Base-by-base conservation (phyloP, 2,113 vertebrate species). In the Nothoprocta perdicaria region DNA sequence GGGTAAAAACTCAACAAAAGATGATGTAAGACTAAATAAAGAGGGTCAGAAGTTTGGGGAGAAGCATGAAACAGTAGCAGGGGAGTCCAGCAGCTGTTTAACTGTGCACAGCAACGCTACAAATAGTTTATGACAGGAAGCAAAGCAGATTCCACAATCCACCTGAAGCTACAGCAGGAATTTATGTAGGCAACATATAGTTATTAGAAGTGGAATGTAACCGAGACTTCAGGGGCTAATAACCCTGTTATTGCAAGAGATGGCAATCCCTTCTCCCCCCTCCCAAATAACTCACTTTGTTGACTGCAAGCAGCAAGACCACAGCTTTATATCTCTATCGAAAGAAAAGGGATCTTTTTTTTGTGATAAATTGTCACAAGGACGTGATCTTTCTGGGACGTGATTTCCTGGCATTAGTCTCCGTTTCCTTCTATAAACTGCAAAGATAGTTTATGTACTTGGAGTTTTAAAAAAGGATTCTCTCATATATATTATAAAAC, bases 221-320 rank as follows among this genome's bases (percentile, higher is more conserved):
- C 94, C 89, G 94, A 91, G 82, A 92, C 94, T 94, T 91, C 88
- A 88, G 84, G 87, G 92, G 76, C 94, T 94, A 96, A 95, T 95
- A 96, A 96, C 48, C 81, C 57, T 89, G 82, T 83, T 86, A 73
- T 95, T 96, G 67, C 83, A 83, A 80, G 77, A 95, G 82, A 92
- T 63, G 92, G 68, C 35, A 92, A 87, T 12, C 53, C 53, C 9
- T 16, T 29, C 29, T 6, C 29, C 27, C 27, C 53, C 27, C 9
- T 10, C 15, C 14, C 27, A 96, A 84, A 91, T 81, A 46, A 73
- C 80, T 84, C 88, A 91, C 87, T 88, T 92, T 85, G 83, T 5
- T 84, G 95, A 84, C 94, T 91, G 86, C 91, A 96, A 89, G 61
- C 73, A 80, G 73, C 65, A 91, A 83, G 76, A 92, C 85, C 91